Conservation (phyloP, 2,888 invertebrate genomes). For the Drosophila anomalata region DNA sequence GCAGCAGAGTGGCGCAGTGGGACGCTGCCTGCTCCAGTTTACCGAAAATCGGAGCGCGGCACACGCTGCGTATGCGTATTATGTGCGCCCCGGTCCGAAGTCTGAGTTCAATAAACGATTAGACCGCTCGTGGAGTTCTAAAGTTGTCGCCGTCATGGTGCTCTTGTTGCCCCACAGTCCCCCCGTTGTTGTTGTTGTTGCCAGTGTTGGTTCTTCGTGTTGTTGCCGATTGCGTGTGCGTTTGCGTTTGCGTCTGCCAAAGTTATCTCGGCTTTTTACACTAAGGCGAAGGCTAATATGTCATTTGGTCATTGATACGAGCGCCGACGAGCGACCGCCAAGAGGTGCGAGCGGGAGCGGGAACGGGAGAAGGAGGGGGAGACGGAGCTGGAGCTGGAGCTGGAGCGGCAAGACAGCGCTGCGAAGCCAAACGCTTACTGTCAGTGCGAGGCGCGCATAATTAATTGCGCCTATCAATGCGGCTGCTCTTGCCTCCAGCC, state of each 20-base stretch:
- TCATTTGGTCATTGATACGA: constrained; percentile 81
- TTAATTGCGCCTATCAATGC: constrained; percentile 80
- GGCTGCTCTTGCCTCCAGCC: constrained; percentile 50
- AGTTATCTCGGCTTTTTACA: constrained; percentile 80
- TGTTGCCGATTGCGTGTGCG: constrained; percentile 22
- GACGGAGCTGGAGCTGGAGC: not conserved
- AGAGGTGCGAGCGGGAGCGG: not conserved
- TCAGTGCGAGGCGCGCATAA: constrained; percentile 78
- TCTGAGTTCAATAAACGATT: constrained; percentile 77
- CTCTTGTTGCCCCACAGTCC: constrained; percentile 5
- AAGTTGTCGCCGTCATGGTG: constrained; percentile 27
- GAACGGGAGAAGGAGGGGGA: not conserved
- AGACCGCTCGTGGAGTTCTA: constrained; percentile 65
- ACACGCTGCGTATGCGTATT: constrained; percentile 80
- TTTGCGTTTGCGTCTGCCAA: constrained; percentile 74
- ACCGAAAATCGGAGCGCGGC: constrained; percentile 26
- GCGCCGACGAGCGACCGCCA: constrained; percentile 53
- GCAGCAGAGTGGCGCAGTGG: constrained; percentile 71
- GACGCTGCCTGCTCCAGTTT: constrained; percentile 56
- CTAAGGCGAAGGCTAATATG: constrained; percentile 80
- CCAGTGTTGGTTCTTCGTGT: constrained; percentile 18
- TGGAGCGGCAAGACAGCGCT: constrained; percentile 13
- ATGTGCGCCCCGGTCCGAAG: constrained; percentile 54
- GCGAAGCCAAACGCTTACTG: constrained; percentile 79
- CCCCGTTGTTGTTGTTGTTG: constrained; percentile 3